phyloP scores from a whole-genome alignment of 1,140 invertebrate genomes.

The Halesus radiatus region DNA sequence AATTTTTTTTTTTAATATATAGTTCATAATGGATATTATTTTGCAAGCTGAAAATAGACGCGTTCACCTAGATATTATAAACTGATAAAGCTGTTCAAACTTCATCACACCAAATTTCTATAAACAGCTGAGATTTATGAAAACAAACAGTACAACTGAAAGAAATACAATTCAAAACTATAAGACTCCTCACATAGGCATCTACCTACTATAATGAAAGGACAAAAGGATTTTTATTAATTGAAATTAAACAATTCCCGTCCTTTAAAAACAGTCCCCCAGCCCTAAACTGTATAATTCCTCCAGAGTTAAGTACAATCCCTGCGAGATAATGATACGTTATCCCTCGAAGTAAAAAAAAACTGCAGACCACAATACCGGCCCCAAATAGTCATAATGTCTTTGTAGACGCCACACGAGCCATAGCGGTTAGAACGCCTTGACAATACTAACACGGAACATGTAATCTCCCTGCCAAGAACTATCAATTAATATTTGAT shows the following conservation, averaged over 20 bases:
- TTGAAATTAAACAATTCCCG: constrained; percentile 19
- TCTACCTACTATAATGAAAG: no score
- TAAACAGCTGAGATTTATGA: no score
- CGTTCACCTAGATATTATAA: no score
- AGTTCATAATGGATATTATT: no score
- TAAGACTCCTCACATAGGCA: no score
- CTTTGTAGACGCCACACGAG: constrained; percentile 51
- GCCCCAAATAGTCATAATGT: constrained; percentile 20
- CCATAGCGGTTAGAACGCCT: constrained; percentile 27
- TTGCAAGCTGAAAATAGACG: no score
- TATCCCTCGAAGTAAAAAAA: background rate
- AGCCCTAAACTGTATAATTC: constrained; percentile 11
- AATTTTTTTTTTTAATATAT: no score
- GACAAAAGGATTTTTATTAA: constrained; percentile 8
- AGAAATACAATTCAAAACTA: no score
- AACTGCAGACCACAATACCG: constrained; percentile 11
- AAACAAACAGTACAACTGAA: no score
- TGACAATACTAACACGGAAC: constrained; percentile 43
- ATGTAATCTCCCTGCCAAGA: constrained; percentile 44
- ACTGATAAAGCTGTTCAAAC: no score
- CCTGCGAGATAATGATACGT: constrained; percentile 11
- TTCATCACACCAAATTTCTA: no score
- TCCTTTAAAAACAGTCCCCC: constrained; percentile 6
- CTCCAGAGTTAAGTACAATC: background rate
- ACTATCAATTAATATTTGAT: constrained; percentile 53